Evolutionary conservation across 2,797 vertebrate species (phyloP).

Genomic region (Mormyrops attenuatus): DNA sequence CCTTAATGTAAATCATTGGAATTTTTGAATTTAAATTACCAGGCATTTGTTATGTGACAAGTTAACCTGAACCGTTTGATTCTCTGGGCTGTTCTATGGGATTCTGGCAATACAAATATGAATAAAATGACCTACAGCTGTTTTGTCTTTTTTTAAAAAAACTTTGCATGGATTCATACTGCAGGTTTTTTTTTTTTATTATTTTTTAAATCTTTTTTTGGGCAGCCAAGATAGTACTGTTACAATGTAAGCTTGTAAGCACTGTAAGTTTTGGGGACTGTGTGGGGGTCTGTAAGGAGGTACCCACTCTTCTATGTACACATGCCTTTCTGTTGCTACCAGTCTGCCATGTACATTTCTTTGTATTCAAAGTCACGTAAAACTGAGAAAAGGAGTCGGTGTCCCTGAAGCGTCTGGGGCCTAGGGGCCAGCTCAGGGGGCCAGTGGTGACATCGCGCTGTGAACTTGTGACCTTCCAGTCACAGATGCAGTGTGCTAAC

Average conservation of each 20-base stretch:
- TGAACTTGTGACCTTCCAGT: background rate
- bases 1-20: background rate
- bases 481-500: background rate
- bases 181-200: background rate
- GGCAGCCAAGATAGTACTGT: background rate
- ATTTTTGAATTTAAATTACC: background rate
- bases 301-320: background rate
- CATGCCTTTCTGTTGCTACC: background rate
- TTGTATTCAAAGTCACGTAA: background rate
- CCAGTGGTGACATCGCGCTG: background rate
- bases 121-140: background rate
- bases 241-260: background rate
- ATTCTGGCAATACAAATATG: background rate
- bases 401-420: background rate
- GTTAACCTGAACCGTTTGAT: background rate
- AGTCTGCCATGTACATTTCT: background rate
- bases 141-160: background rate
- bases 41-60: background rate
- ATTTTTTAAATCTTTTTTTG: background rate
- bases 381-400: background rate
- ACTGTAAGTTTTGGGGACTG: background rate
- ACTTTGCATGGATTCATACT: background rate
- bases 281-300: background rate
- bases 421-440: background rate
- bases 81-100: background rate